These are phyloP conservation scores for Philereme vetulata DNA, from an alignment of 2,888 invertebrate species.

Conservation along the genomic window DNA sequence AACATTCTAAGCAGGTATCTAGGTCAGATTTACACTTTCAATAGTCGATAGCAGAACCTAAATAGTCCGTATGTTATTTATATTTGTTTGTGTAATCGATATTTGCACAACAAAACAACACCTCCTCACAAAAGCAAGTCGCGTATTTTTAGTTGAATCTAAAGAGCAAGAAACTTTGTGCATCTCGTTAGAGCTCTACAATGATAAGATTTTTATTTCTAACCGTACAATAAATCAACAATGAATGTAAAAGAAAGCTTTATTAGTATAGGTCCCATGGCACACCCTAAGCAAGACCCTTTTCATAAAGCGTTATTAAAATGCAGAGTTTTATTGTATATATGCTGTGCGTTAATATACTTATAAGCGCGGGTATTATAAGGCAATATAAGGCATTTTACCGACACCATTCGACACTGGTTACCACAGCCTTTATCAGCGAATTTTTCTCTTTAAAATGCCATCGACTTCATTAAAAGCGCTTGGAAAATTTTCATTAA, in stretches of 20 bases:
- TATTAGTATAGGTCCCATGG: conserved; percentile 7
- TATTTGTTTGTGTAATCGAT: too few relatives aligned
- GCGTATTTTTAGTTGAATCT: too few relatives aligned
- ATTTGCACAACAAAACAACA: too few relatives aligned
- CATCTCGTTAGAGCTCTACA: too few relatives aligned
- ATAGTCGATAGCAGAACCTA: too few relatives aligned
- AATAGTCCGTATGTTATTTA: too few relatives aligned
- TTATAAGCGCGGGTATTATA: neutral
- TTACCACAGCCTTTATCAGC: neutral
- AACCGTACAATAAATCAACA: too few relatives aligned
- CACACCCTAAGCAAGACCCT: conserved; percentile 13
- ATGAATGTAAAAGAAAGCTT: neutral
- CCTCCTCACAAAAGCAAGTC: too few relatives aligned
- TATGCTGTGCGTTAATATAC: neutral
- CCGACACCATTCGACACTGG: neutral
- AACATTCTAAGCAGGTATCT: neutral
- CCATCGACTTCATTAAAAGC: neutral
- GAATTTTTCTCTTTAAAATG: too few relatives aligned
- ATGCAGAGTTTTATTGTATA: conserved; percentile 17
- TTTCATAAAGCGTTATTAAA: conserved; percentile 21
- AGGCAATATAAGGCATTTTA: conserved; percentile 4
- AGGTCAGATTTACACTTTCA: neutral
- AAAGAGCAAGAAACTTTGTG: too few relatives aligned
- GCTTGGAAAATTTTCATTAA: neutral
- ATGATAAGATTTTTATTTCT: too few relatives aligned